Base-by-base conservation (phyloP, 2,888 invertebrate species). In the Epistrophe eligans region DNA sequence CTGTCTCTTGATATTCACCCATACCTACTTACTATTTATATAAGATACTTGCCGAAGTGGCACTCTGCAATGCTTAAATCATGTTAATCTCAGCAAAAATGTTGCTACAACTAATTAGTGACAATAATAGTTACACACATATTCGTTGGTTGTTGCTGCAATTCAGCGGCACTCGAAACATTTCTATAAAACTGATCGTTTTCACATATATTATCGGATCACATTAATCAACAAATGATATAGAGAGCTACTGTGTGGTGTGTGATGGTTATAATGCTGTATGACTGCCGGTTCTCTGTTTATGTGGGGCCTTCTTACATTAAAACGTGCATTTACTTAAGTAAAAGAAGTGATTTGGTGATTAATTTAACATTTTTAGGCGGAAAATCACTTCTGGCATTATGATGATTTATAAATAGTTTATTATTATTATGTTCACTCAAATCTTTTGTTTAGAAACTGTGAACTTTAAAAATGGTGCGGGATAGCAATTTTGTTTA, bases 151-250 rank as follows among this genome's bases (percentile, higher is more conserved):
- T 32, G 50, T 13, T 64, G 19, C 15, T 32, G 67, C 48, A 38
- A 38, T 60, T 71, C 24, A 64, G 52, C 40, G 55, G 70, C 24
- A 70, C 50, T 50, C 38, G 45, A 55, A 67, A 57, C 57, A 74
- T 79, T 79, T 70, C 38, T 74, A 84, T 74, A 79, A 71, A 74
- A 71, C 71, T 71, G 84, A 70, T 84, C 66, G 72, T 84, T 84
- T 84, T 81, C 81, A 81, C 71, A 84, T 84, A 81, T 84, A 72
- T 84, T 77, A 77, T 84, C 84, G 80, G 84, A 84, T 84, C 84
- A 84, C 84, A 84, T 84, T 84, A 81, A 84, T 84, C 84, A 84
- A 71, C 76, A 40, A 58, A 58, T 50, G 17, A 38, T 50, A 67
- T 55, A 48, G 57, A 24, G 38, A 66, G 84, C 84, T 84, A 76